phyloP scores from a whole-genome alignment of 2,797 vertebrate genomes.

The Leptodactylus fallax region DNA sequence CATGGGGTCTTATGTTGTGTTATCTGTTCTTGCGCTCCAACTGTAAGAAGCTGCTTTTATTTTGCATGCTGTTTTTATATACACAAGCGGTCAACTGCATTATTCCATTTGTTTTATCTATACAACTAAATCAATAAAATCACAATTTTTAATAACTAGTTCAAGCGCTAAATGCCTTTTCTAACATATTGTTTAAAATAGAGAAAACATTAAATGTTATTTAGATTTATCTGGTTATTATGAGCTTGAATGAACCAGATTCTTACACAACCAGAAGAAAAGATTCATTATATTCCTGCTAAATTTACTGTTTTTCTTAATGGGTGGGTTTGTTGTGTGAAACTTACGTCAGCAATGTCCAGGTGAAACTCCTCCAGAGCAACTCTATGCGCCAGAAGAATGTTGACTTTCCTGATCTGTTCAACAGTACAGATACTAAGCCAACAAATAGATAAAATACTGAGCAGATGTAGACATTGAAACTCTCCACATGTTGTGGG shows the following conservation, averaged over 20 bases:
- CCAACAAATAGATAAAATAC: background rate
- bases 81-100: too few species aligned
- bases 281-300: background rate
- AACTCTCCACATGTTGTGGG: background rate
- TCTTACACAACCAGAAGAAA: background rate
- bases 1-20: too few species aligned
- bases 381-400: slow-evolving; percentile 18
- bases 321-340: slow-evolving; percentile 30
- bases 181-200: too few species aligned
- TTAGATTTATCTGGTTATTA: too few species aligned
- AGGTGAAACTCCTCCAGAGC: slow-evolving; percentile 33
- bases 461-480: background rate
- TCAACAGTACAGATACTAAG: background rate
- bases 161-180: too few species aligned
- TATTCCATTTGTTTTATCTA: too few species aligned
- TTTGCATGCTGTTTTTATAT: too few species aligned
- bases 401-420: slow-evolving; percentile 51
- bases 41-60: too few species aligned
- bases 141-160: too few species aligned
- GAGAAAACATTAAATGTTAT: too few species aligned
- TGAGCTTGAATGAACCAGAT: background rate
- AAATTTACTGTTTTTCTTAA: background rate
- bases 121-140: too few species aligned
- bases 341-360: slow-evolving; percentile 17
- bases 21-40: too few species aligned